These are phyloP conservation scores for Muscicapa adusta DNA, from an alignment of 2,113 vertebrate species.

Conservation along the genomic window DNA sequence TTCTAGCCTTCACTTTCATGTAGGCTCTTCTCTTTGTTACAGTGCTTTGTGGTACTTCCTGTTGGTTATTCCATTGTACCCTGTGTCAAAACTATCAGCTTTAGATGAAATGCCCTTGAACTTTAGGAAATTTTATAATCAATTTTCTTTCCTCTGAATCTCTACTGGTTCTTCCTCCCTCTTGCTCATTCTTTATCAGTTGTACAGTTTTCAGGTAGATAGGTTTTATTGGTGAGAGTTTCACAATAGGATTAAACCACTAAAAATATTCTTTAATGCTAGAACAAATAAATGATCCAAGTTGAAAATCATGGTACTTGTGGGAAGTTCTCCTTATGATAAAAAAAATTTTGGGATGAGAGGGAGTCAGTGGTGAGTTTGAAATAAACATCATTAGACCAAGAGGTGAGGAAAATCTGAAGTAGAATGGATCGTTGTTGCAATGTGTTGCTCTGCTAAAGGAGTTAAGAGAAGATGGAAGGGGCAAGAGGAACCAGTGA, in stretches of 20 bases:
- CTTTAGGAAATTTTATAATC: neutral
- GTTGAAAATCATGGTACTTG: neutral
- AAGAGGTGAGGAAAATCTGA: neutral
- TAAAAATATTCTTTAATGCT: neutral
- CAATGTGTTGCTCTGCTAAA: neutral
- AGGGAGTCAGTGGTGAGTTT: neutral
- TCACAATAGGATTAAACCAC: neutral
- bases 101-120: neutral
- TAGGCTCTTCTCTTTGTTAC: neutral
- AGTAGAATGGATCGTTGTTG: neutral
- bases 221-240: neutral
- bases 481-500: neutral
- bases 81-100: neutral
- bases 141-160: neutral
- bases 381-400: neutral
- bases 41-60: neutral
- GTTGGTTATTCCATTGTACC: neutral
- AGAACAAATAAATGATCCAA: neutral
- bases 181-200: neutral
- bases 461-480: neutral
- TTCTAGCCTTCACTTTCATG: neutral
- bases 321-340: neutral
- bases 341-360: neutral
- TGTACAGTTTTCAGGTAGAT: neutral
- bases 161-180: neutral